phyloP scores from a whole-genome alignment of 2,888 invertebrate species.

The Sepioteuthis lessoniana region DNA sequence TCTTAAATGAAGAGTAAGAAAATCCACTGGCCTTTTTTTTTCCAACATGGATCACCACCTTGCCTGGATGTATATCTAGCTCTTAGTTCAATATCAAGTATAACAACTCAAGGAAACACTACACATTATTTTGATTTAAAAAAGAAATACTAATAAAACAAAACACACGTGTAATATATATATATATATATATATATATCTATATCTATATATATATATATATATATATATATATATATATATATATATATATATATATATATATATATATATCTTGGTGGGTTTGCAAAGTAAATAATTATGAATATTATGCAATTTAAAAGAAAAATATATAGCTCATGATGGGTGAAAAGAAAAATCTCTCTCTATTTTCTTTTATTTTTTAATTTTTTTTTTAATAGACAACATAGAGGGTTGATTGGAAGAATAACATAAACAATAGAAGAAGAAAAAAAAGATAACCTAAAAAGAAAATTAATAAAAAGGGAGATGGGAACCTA shows the following conservation, averaged over 20 bases:
- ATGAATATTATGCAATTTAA: neutral
- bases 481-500: conserved; percentile 39
- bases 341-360: neutral
- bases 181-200: neutral
- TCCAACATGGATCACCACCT: neutral
- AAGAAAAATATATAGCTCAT: neutral
- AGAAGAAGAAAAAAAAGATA: neutral
- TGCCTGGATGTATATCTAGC: neutral
- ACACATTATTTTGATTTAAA: neutral
- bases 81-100: conserved; percentile 17
- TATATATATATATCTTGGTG: neutral
- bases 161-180: neutral
- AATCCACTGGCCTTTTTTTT: neutral
- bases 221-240: neutral
- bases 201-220: neutral
- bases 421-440: neutral
- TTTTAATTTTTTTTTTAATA: neutral
- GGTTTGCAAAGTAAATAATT: neutral
- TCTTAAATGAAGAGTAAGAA: neutral
- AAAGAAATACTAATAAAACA: neutral
- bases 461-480: neutral
- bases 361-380: neutral
- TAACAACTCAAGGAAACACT: neutral
- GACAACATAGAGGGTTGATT: neutral
- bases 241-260: neutral